Evolutionary conservation across 2,888 invertebrate genomes (phyloP).

Genomic region (Stramonita haemastoma): DNA sequence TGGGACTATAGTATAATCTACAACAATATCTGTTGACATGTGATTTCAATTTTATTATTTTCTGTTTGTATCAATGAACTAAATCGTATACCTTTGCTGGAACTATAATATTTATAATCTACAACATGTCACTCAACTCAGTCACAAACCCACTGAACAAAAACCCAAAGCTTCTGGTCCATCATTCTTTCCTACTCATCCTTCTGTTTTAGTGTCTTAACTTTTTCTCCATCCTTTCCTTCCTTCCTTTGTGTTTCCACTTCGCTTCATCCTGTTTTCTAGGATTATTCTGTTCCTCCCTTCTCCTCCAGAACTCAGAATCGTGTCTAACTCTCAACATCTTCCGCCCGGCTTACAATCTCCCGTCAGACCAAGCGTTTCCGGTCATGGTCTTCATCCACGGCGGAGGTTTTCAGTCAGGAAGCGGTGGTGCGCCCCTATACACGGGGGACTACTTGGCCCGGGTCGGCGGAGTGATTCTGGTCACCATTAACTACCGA

Average conservation of each 20-base stretch:
- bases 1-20: no score
- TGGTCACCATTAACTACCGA: conserved; percentile 56
- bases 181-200: not conserved
- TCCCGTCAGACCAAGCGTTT: conserved; percentile 44
- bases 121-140: no score
- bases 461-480: conserved; percentile 56
- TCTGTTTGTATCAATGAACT: no score
- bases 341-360: conserved; percentile 79
- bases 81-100: no score
- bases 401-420: conserved; percentile 77
- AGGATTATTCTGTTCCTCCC: not conserved
- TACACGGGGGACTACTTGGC: conserved; percentile 55
- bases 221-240: not conserved
- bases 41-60: no score
- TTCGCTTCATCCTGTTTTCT: not conserved
- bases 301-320: conserved; percentile 78
- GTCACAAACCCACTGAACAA: no score
- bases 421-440: conserved; percentile 53
- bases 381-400: conserved; percentile 78
- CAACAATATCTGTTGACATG: no score
- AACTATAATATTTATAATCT: no score
- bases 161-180: no score
- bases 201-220: not conserved
- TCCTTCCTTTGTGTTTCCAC: not conserved
- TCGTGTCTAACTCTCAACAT: conserved; percentile 89